phyloP scores from a whole-genome alignment of 2,113 vertebrate species.

The Lepus europaeus region DNA sequence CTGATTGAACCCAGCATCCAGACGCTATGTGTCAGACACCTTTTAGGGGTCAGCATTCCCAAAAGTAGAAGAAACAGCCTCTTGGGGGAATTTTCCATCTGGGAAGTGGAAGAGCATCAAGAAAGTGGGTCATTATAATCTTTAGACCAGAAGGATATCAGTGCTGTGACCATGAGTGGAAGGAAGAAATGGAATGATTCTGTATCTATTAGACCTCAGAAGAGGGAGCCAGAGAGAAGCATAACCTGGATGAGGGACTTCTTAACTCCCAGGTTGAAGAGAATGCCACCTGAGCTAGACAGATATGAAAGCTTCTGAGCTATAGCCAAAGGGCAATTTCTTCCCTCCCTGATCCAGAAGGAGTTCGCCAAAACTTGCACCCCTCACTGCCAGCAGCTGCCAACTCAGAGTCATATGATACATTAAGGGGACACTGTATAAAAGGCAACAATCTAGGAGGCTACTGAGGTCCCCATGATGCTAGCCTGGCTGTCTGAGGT shows the following conservation, averaged over 20 bases:
- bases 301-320: background rate
- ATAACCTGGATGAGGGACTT: background rate
- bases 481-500: slow-evolving; percentile 85
- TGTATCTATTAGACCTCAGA: background rate
- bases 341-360: background rate
- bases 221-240: background rate
- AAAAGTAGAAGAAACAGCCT: slow-evolving; percentile 23
- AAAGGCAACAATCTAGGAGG: background rate
- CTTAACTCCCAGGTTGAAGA: background rate
- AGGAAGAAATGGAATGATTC: background rate
- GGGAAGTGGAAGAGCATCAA: background rate
- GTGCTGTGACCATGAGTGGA: background rate
- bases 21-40: background rate
- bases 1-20: background rate
- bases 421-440: background rate
- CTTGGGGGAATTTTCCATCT: slow-evolving; percentile 28
- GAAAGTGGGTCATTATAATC: background rate
- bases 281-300: background rate
- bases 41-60: background rate
- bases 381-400: background rate
- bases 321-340: background rate
- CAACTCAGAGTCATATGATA: background rate
- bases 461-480: background rate
- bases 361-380: background rate
- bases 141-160: background rate